Percentiles rank a stretch among this genome's conserved stretches.
Conservation (phyloP, 2,113 vertebrate genomes). For the Pionites leucogaster region DNA sequence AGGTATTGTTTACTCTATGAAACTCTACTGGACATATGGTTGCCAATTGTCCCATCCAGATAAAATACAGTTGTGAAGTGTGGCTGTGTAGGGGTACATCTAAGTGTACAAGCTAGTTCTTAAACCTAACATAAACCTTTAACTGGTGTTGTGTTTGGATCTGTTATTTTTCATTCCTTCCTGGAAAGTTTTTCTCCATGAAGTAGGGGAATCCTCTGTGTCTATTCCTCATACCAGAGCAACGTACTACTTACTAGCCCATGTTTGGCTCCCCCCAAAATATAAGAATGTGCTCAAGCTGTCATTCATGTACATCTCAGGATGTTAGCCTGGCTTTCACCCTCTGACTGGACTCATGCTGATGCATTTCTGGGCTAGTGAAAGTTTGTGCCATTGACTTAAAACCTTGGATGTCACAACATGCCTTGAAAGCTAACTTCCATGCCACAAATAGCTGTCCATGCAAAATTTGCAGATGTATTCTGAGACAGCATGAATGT, state of each 20-base stretch:
- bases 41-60: not conserved
- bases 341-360: not conserved
- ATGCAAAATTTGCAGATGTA: not conserved
- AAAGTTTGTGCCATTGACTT: not conserved
- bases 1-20: not conserved
- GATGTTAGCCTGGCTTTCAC: not conserved
- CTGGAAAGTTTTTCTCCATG: not conserved
- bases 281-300: not conserved
- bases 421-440: not conserved
- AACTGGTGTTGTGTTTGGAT: not conserved
- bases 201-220: not conserved
- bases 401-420: not conserved
- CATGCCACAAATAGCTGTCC: not conserved
- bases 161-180: not conserved
- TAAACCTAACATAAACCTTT: not conserved
- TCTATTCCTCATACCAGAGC: not conserved
- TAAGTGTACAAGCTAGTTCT: not conserved
- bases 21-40: not conserved
- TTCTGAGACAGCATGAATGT: not conserved
- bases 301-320: not conserved
- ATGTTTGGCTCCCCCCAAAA: not conserved
- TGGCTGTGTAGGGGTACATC: not conserved
- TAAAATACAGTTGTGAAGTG: not conserved
- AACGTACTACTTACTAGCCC: rapidly evolving
- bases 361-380: not conserved